These are phyloP conservation scores for Oscheius sp. DNA, from an alignment of 2,888 invertebrate species.

Conservation along the genomic window DNA sequence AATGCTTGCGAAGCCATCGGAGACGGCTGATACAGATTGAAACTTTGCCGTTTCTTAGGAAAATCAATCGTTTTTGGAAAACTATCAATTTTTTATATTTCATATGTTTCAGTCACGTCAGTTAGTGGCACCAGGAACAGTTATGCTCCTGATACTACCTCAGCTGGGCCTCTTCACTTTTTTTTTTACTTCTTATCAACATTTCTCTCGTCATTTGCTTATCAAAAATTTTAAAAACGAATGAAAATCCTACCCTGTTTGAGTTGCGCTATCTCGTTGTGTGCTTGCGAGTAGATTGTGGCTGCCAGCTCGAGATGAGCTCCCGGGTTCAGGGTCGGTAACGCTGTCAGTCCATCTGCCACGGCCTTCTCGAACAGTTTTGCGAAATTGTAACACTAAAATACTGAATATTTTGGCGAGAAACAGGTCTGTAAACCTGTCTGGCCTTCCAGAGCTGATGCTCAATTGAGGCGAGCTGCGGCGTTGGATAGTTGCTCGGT, in stretches of 20 bases:
- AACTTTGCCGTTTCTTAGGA: too few relatives aligned
- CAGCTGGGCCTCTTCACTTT: too few relatives aligned
- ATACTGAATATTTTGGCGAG: background rate
- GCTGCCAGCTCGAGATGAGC: conserved; percentile 95
- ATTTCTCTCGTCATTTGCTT: too few relatives aligned
- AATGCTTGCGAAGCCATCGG: too few relatives aligned
- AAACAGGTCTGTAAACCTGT: conserved; percentile 47
- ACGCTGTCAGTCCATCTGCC: conserved; percentile 87
- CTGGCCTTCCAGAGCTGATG: conserved; percentile 66
- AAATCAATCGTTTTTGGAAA: too few relatives aligned
- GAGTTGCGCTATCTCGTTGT: conserved; percentile 49
- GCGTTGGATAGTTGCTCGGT: conserved; percentile 79
- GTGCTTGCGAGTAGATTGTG: conserved; percentile 75
- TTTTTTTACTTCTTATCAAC: too few relatives aligned
- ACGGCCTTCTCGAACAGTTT: conserved; percentile 96
- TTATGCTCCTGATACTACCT: too few relatives aligned
- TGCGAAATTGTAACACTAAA: conserved; percentile 81
- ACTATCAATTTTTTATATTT: too few relatives aligned
- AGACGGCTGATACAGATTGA: too few relatives aligned
- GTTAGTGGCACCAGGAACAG: too few relatives aligned
- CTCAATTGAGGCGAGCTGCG: conserved; percentile 85
- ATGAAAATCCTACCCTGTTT: conserved; percentile 36
- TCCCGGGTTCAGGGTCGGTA: conserved; percentile 96
- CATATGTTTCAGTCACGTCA: too few relatives aligned
- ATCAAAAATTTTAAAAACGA: too few relatives aligned